Evolutionary conservation across 2,797 vertebrate genomes (phyloP).

Genomic region (Malurus splendens): DNA sequence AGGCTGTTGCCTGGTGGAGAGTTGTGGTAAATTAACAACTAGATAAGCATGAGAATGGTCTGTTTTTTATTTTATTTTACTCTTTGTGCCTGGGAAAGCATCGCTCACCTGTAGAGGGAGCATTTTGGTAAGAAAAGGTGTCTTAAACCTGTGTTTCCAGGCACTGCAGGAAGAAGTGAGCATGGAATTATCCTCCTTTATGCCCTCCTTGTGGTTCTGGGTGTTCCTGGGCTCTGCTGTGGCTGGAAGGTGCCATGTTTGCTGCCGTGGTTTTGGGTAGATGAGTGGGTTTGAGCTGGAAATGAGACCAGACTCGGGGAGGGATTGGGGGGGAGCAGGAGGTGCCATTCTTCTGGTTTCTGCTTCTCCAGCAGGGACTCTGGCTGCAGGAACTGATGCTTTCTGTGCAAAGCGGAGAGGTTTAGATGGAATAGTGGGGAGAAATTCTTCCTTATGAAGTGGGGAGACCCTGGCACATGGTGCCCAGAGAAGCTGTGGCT

Average conservation of each 20-base stretch:
- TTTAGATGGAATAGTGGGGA: neutral
- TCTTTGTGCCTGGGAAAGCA: neutral
- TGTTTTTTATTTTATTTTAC: rapidly evolving
- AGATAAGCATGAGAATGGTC: neutral
- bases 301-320: neutral
- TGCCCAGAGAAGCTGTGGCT: neutral
- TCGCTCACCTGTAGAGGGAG: neutral
- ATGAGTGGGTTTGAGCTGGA: neutral
- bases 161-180: neutral
- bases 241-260: neutral
- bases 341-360: rapidly evolving
- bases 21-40: rapidly evolving
- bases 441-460: neutral
- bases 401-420: neutral
- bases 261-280: neutral
- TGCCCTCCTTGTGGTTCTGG: neutral
- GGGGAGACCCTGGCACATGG: rapidly evolving
- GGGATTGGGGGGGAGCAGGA: neutral
- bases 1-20: rapidly evolving
- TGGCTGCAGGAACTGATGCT: neutral
- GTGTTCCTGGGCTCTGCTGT: neutral
- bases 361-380: neutral
- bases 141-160: neutral
- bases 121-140: neutral
- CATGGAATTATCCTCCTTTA: rapidly evolving